Percentiles rank a stretch among this genome's conserved stretches.
phyloP scores from a whole-genome alignment of 2,888 invertebrate genomes.

The Plagodis pulveraria region DNA sequence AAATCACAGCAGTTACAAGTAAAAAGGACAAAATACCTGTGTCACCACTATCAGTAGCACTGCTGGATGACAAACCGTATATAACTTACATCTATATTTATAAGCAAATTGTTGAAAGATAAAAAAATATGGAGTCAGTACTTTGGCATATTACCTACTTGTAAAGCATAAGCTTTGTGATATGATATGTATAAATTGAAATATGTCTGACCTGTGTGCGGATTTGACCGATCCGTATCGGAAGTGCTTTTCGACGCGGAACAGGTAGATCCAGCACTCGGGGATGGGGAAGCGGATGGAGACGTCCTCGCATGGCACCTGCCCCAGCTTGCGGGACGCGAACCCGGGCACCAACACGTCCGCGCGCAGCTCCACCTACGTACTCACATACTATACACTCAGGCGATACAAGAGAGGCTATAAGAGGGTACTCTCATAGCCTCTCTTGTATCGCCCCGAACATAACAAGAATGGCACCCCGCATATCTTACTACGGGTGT shows the following conservation, averaged over 20 bases:
- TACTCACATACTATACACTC: neutral
- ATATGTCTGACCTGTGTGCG: conserved; percentile 86
- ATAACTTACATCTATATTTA: neutral
- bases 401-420: too few relatives aligned
- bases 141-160: neutral
- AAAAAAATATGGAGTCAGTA: neutral
- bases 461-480: too few relatives aligned
- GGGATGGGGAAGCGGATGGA: conserved; percentile 98
- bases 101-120: neutral
- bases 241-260: conserved; percentile 99
- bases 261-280: conserved; percentile 99
- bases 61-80: neutral
- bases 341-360: conserved; percentile 99
- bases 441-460: too few relatives aligned
- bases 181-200: neutral
- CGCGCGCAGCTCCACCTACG: conserved; percentile 95
- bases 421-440: neutral
- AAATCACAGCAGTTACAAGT: too few relatives aligned
- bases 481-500: too few relatives aligned
- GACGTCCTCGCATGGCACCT: conserved; percentile 99
- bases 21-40: too few relatives aligned
- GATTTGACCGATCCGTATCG: conserved; percentile 99
- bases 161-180: neutral
- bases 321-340: conserved; percentile 97
- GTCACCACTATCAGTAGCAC: too few relatives aligned